Base-by-base conservation (phyloP, 2,888 invertebrate species). In the Hartigia nigra region DNA sequence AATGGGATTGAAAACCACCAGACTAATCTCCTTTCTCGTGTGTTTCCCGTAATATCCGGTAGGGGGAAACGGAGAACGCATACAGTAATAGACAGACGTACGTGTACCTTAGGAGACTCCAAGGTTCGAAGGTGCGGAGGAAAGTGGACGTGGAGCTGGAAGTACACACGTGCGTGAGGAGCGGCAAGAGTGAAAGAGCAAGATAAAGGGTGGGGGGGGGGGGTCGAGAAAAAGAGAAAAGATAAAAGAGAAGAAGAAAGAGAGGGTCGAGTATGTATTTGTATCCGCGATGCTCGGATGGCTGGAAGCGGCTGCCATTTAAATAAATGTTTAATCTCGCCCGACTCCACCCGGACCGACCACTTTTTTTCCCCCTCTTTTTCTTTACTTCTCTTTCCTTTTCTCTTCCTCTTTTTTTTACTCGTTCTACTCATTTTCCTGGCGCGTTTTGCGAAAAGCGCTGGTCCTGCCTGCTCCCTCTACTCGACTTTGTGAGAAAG, bases 321-420 rank as follows among this genome's bases (percentile, higher is more conserved):
- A 88, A 91, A 91, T 91, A 90, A 91, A 91, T 91, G 90, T 91
- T 91, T 91, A 91, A 91, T 91, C 91, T 91, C 88, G 87, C 89
- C 87, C 85, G 82, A 83, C 86, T 83, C 82, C 81, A 69, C 81
- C 78, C 77, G 81, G 76, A 77, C 76, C 76, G 74, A 39, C 70
- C 80, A 79, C 82, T 78, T 80, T 81, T 81, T 77, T 79, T 79
- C 80, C 81, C 84, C 75, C 80, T 82, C 77, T 79, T 77, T n/a
- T 39, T 31, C 78, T 79, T 76, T 76, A 77, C 76, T 81, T 79
- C 79, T 76, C 80, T 76, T 81, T 79, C 75, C 81, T 82, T 82
- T 81, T 79, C 79, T 76, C 80, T 76, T 81, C n/a, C n/a, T 79
- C 75, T 80, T 82, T 82, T 81, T 79, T 76, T 75, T 74, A 74